Evolutionary conservation across 1,140 invertebrate genomes (phyloP), one percentile per base, ranked within the genome.

Genomic region (Drosophila fuyamai): DNA sequence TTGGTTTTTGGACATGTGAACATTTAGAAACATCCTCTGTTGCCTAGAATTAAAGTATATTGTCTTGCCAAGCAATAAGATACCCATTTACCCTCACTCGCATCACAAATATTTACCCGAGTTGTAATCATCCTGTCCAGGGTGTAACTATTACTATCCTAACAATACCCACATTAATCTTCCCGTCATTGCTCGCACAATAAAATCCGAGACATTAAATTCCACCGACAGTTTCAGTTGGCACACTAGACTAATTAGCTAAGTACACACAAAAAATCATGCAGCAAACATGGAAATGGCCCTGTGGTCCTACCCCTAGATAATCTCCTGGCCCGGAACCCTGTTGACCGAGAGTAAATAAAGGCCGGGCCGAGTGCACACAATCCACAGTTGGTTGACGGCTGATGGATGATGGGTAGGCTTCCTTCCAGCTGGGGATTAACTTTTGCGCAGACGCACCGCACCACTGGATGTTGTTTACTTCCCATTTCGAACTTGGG

Each of bases 331-430:
- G 27, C 60, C 29, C 43, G 23, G 14, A 73, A 60, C 35, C 38
- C 50, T 86, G 84, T 88, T 89, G 71, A 89, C 53, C 65, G 48
- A 70, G 72, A 54, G 72, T 65, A 88, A 86, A 86, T 67, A 86
- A 81, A 55, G 58, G 68, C 68, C 73, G 40, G 60, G 62, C n/a
- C 51, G 35, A 62, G 36, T 36, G 57, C 46, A 54, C 48, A 50
- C 66, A 88, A 84, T 89, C 84, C 85, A 89, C 84, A 89, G 84
- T 89, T 89, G 84, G 84, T 88, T 89, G 83, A 47, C 59, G 59
- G 67, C 61, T 46, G 58, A 54, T 13, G 56, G 56, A 16, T 50
- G 47, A 35, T 14, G 43, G 56, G 13, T 46, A 40, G 51, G 44
- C 32, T 44, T 23, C 12, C 35, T 82, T 82, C 83, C 83, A 86